These are phyloP conservation scores for Bovichtus diacanthus DNA, from an alignment of 2,797 vertebrate genomes.

Conservation along the genomic window DNA sequence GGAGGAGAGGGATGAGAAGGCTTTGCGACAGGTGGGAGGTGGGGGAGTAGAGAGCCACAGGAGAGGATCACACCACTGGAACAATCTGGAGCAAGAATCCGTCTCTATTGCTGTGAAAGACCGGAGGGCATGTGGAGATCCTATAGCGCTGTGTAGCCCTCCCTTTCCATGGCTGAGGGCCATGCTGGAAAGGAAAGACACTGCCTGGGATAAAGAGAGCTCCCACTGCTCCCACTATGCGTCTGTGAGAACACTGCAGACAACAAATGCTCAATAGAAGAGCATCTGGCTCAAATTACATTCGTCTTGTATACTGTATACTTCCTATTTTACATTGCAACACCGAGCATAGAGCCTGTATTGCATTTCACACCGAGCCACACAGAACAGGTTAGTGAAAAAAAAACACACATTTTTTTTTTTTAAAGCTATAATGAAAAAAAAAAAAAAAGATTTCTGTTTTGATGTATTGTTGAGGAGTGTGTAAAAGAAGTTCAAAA, in stretches of 20 bases:
- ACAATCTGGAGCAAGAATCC: conserved; percentile 25
- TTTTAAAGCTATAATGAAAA: too few species aligned
- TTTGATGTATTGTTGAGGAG: neutral
- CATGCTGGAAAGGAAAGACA: conserved; percentile 43
- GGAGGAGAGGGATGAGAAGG: conserved; percentile 31
- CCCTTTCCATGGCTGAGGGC: conserved; percentile 43
- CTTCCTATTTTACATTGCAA: conserved; percentile 14
- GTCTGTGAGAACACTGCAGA: conserved; percentile 40
- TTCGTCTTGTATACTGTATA: conserved; percentile 12
- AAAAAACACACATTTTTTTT: conserved; percentile 18
- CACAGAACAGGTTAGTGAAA: neutral
- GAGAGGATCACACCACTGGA: conserved; percentile 37
- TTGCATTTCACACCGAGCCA: conserved; percentile 25
- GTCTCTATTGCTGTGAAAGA: conserved; percentile 41
- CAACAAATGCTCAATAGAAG: conserved; percentile 33
- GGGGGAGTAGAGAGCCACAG: conserved; percentile 21
- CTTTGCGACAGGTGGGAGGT: conserved; percentile 55
- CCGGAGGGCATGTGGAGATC: conserved; percentile 33
- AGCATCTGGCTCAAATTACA: conserved; percentile 47
- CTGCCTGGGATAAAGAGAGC: conserved; percentile 42
- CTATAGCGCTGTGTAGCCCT: conserved; percentile 39
- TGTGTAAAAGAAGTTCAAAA: conserved; percentile 1
- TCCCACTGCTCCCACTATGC: conserved; percentile 20
- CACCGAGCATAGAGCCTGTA: neutral
- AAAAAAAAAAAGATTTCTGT: conserved; percentile 6